These are phyloP conservation scores for Lutraria lutraria DNA, from an alignment of 2,888 invertebrate species.

Conservation along the genomic window DNA sequence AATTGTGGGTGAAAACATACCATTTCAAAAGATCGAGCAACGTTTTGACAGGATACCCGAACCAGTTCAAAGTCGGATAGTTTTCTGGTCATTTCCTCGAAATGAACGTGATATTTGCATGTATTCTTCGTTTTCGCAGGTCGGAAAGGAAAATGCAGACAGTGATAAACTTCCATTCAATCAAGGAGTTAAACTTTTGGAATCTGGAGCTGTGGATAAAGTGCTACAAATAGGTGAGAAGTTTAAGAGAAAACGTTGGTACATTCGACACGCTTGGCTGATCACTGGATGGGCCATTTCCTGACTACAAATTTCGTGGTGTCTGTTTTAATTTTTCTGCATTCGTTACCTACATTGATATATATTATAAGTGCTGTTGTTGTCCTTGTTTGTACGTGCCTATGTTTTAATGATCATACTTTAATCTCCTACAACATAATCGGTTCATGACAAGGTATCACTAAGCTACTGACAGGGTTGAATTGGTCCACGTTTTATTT, in stretches of 20 bases:
- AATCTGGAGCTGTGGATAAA: constrained; percentile 93
- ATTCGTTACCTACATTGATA: not conserved
- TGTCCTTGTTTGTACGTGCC: no score
- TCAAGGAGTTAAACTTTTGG: constrained; percentile 94
- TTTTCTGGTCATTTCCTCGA: constrained; percentile 95
- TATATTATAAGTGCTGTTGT: not conserved
- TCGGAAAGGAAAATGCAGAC: constrained; percentile 88
- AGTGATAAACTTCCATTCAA: constrained; percentile 94
- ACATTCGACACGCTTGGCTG: constrained; percentile 37
- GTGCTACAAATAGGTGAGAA: constrained; percentile 95
- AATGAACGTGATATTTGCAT: constrained; percentile 95
- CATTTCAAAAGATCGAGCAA: constrained; percentile 95
- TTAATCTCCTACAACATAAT: not conserved
- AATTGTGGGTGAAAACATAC: constrained; percentile 94
- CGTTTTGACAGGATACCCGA: constrained; percentile 95
- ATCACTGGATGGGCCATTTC: constrained; percentile 29
- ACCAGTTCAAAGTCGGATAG: constrained; percentile 94
- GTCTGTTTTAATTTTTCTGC: not conserved
- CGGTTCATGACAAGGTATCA: not conserved
- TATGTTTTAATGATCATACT: not conserved
- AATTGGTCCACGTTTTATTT: constrained; percentile 26
- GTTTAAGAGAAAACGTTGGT: not conserved
- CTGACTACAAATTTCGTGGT: constrained; percentile 20
- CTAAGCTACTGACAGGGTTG: not conserved
- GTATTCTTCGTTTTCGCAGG: constrained; percentile 92